Evolutionary conservation across 2,797 vertebrate genomes (phyloP), one percentile per base, ranked within the genome.

Genomic region (Sylvilagus floridanus): DNA sequence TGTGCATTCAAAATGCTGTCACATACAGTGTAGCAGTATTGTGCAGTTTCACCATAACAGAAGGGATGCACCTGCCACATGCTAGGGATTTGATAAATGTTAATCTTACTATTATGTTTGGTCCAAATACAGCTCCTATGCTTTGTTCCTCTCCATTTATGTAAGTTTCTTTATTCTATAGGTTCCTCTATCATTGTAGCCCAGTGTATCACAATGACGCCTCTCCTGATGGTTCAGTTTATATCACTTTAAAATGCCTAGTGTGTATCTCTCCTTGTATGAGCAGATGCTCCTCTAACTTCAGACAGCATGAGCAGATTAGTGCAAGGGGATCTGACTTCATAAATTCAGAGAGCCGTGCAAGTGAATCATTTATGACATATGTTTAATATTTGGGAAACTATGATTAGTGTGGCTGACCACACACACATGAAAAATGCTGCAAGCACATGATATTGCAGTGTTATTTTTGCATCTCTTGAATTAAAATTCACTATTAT

Each of bases 371-470:
- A 71, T 73, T 87, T 81, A 19, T 63, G n/a, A 73, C 7, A 4
- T n/a, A 69, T 73, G 50, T 85, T 92, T 90, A 73, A 28, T 73
- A 73, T 62, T 47, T 90, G 47, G 47, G 19, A 4, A 78, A 90
- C 2, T 28, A 24, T 75, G 24, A 16, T 79, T 73, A 78, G 30
- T 81, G 26, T 68, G 52, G 5, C 10, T 57, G n/a, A 22, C 75
- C n/a, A 72, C 6, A 32, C 17, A 28, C n/a, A 32, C 2, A 9
- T 26, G 24, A 32, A 60, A 85, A 84, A 84, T 63, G n/a, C 24
- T 76, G 26, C 4, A 4, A 7, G 7, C 5, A 47, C 1, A 3
- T 26, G 21, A 68, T 30, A 28, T 32, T 50, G 4, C 37, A 77
- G 10, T 32, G 22, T 14, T 68, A 65, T 13, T 28, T n/a, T 54